Percentiles rank a stretch among this genome's conserved stretches.
Evolutionary conservation across 2,888 invertebrate genomes (phyloP).

Genomic region (Anoncus sp.): DNA sequence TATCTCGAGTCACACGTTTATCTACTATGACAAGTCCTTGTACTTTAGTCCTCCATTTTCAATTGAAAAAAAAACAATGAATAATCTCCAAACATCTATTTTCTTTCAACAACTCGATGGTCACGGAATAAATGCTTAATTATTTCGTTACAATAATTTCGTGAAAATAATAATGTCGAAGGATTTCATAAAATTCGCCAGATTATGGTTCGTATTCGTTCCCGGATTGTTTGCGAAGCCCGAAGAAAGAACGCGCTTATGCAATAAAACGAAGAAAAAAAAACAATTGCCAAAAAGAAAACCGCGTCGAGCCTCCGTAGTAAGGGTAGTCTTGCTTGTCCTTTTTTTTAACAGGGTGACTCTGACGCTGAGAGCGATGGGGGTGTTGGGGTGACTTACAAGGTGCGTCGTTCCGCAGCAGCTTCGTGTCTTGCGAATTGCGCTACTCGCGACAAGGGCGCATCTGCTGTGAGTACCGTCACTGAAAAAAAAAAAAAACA

Average conservation of each 20-base stretch:
- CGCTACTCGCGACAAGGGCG: constrained; percentile 81
- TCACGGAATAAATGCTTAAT: not conserved
- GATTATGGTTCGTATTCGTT: not conserved
- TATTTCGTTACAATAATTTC: not conserved
- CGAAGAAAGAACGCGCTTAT: constrained; percentile 30
- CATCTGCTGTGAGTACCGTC: constrained; percentile 81
- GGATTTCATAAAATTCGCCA: not conserved
- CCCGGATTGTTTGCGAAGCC: constrained; percentile 1
- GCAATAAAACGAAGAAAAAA: constrained; percentile 20
- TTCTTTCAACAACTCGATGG: not conserved
- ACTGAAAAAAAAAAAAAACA: no score
- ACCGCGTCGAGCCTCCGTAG: constrained; percentile 69
- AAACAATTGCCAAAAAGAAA: constrained; percentile 8
- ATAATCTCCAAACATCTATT: not conserved
- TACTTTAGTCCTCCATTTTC: not conserved
- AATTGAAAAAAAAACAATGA: not conserved
- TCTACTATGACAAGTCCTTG: not conserved
- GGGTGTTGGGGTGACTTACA: constrained; percentile 89
- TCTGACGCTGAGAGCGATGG: constrained; percentile 83
- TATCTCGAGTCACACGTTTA: not conserved
- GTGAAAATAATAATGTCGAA: no score
- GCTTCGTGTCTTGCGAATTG: constrained; percentile 82
- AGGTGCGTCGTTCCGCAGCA: constrained; percentile 83
- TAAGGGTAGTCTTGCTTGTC: constrained; percentile 82
- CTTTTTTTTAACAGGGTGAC: constrained; percentile 78